Base-by-base conservation (phyloP, 1,140 invertebrate genomes). In the Dendroctonus ponderosae region DNA sequence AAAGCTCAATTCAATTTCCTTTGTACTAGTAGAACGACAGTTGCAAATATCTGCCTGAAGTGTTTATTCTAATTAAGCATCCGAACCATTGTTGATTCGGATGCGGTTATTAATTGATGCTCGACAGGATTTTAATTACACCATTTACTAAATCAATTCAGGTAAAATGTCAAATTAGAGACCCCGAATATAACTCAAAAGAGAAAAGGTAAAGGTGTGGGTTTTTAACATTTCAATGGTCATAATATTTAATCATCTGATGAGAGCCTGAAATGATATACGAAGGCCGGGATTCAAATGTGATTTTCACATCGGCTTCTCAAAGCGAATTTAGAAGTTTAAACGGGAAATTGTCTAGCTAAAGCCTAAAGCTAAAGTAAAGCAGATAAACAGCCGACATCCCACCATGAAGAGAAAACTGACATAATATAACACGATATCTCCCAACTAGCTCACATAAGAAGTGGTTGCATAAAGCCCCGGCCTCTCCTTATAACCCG, bases 111-210 rank as follows among this genome's bases (percentile, higher is more conserved):
- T 26, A 26, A 26, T 26, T 26, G 26, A 26, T 26, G 26, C 26
- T 26, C 26, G 26, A 37, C 43, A 39, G 38, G 26, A 46, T 11
- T 39, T 46, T 46, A 46, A 59, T 59, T 46, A 59, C 46, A 57
- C 40, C 40, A 57, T 43, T 59, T 48, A 59, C 57, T 49, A 49
- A 59, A 59, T 59, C 26, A 59, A 59, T 8, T 46, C 57, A 14
- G 15, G 40, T 59, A 59, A 59, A 59, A 5, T 43, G 57, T 59
- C 57, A 39, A 48, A 59, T 59, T 59, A 59, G 44, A 39, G 37
- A 37, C 41, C 57, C 12, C 11, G 40, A n/a, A 7, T 48, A 59
- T 59, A 48, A 59, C 46, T 59, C 26, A 59, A 37, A 42, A 54
- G 12, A 48, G 4, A 26, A 59, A 59, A 46, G n/a, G 12, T 15